phyloP scores from a whole-genome alignment of 1,140 invertebrate species.

The Melanaphis sacchari region DNA sequence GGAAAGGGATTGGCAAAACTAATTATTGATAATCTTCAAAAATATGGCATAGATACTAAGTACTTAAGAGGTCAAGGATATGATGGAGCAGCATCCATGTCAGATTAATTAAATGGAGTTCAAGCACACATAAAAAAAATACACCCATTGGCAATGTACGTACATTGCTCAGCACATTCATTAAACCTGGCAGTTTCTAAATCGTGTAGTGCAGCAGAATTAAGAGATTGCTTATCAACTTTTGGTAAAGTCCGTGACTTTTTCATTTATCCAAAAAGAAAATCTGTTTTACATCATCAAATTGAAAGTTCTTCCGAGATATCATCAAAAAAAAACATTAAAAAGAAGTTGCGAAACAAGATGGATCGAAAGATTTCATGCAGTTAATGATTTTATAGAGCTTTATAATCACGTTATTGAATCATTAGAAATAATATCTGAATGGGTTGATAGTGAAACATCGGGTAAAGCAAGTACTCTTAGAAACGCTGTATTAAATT shows the following conservation, averaged over 20 bases:
- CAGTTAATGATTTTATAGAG: background rate
- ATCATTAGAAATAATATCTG: background rate
- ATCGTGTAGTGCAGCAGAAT: background rate
- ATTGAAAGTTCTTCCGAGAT: background rate
- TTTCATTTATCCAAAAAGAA: background rate
- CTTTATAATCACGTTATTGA: background rate
- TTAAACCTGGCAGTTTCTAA: background rate
- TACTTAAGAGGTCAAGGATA: background rate
- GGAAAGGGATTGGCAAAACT: background rate
- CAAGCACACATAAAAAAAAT: background rate
- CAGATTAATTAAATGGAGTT: background rate
- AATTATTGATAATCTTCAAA: background rate
- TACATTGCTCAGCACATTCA: background rate
- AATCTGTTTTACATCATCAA: background rate
- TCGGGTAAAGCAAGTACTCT: background rate
- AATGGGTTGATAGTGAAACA: background rate
- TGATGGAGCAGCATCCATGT: background rate
- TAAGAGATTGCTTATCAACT: background rate
- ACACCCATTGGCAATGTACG: background rate
- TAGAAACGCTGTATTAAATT: background rate
- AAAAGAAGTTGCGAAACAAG: background rate
- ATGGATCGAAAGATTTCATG: too few relatives aligned
- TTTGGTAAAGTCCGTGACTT: background rate
- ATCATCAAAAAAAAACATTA: background rate
- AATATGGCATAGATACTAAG: background rate